Base-by-base conservation (phyloP, 2,797 vertebrate species). In the Kryptopterus vitreolus region DNA sequence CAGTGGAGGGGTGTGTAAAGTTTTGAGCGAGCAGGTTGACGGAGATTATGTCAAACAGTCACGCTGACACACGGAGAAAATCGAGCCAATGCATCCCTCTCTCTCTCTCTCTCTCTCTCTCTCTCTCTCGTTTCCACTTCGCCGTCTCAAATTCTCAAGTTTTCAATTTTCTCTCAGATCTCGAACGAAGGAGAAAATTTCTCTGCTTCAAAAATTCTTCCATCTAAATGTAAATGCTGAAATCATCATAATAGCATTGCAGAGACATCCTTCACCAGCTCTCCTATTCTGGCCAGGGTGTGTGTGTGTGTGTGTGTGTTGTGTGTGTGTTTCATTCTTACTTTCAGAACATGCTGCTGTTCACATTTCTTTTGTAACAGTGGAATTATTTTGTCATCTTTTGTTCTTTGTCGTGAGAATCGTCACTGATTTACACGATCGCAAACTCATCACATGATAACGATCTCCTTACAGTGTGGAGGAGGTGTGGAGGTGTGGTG, bases 181-280 rank as follows among this genome's bases (percentile, higher is more conserved):
- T 85, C 82, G 76, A 62, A 81, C 63, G 78, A 86, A 63, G 52
- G 78, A 63, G 58, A 82, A 84, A 80, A 84, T 87, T 83, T 76
- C 61, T 74, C 70, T 66, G 48, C 79, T 82, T 78, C 84, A 88
- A 89, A 90, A 89, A 69, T 87, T 85, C 86, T 87, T 87, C 90
- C 87, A 93, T 93, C 90, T 92, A 92, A 92, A 93, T 92, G 92
- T 91, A 92, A 94, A 93, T 93, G 86, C 87, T 88, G 89, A 89
- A 87, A 85, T 87, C 80, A 86, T 83, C 85, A 86, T 87, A 80
- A 81, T 79, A 77, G 63, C 77, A 86, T 82, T 85, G 83, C 89
- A 87, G 89, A 81, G 65, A 84, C 50, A 80, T 78, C 71, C 79
- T 80, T 79, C 69, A 55, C 24, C 58, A 58, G 29, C 35, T 18